Evolutionary conservation across 92 coral and sea anemone species (phyloP).

Genomic region (Phenganax stokvisi): DNA sequence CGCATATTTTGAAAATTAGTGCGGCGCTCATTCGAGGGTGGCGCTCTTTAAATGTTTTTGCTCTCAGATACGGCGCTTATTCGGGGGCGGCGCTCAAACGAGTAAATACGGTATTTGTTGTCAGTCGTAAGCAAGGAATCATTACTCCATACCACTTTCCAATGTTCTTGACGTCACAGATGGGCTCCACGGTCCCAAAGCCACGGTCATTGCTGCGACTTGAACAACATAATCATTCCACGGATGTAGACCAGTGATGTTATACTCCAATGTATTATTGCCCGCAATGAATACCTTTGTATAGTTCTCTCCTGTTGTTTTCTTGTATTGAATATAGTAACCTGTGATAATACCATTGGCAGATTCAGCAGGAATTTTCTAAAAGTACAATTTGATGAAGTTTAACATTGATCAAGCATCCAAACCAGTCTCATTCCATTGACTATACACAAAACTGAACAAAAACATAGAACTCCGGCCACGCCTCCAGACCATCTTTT

Average conservation of each 20-base stretch:
- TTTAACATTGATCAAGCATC: not conserved
- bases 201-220: conserved; percentile 77
- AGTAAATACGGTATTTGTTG: too few species aligned
- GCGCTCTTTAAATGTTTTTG: too few species aligned
- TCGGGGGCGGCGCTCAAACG: too few species aligned
- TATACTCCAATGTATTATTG: conserved; percentile 45
- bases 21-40: too few species aligned
- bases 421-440: too few species aligned
- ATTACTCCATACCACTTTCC: conserved; percentile 58
- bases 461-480: too few species aligned
- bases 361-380: conserved; percentile 60
- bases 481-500: too few species aligned
- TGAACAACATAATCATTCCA: conserved; percentile 73
- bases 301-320: conserved; percentile 51
- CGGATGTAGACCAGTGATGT: conserved; percentile 48
- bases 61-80: too few species aligned
- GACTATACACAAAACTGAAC: too few species aligned
- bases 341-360: conserved; percentile 67
- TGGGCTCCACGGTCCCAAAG: conserved; percentile 62
- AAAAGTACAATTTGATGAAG: not conserved
- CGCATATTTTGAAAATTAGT: too few species aligned
- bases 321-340: conserved; percentile 52
- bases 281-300: conserved; percentile 27
- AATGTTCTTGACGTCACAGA: conserved; percentile 58
- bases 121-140: too few species aligned